Conservation (phyloP, 1,140 invertebrate species). For the Pogonomyrmex barbatus region DNA sequence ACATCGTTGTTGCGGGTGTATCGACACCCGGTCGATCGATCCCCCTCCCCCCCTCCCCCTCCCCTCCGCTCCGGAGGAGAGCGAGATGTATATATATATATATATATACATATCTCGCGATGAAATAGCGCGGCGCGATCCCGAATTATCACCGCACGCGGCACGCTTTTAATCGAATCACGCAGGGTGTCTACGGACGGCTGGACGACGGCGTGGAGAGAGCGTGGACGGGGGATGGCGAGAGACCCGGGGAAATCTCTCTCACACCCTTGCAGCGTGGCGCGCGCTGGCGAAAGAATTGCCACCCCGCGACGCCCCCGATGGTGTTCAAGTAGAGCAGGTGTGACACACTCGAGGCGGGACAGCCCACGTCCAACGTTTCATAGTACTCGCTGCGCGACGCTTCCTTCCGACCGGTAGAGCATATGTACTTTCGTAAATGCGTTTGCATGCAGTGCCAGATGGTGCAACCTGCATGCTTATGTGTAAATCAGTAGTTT, state of each 20-base stretch:
- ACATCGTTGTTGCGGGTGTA: constrained; percentile 64
- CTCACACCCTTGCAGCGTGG: not conserved
- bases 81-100: constrained; percentile 31
- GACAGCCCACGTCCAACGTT: constrained; percentile 51
- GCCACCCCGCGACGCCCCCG: constrained; percentile 15
- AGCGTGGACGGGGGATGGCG: not conserved
- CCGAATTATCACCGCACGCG: constrained; percentile 25
- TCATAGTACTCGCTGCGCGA: constrained; percentile 52
- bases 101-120: too few relatives aligned
- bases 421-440: constrained; percentile 62
- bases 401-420: constrained; percentile 57
- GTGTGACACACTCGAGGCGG: constrained; percentile 53
- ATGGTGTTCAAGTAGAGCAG: constrained; percentile 45
- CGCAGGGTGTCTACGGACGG: not conserved
- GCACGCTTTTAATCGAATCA: constrained; percentile 45
- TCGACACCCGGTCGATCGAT: constrained; percentile 69
- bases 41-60: not conserved
- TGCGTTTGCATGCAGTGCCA: constrained; percentile 62
- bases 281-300: constrained; percentile 34
- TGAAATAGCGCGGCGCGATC: constrained; percentile 22
- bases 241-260: not conserved
- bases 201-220: not conserved
- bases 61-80: not conserved
- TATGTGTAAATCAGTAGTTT: constrained; percentile 20
- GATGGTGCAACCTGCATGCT: constrained; percentile 46